Evolutionary conservation across 2,113 vertebrate species (phyloP), one percentile per base, ranked within the genome.

Genomic region (Malurus melanocephalus): DNA sequence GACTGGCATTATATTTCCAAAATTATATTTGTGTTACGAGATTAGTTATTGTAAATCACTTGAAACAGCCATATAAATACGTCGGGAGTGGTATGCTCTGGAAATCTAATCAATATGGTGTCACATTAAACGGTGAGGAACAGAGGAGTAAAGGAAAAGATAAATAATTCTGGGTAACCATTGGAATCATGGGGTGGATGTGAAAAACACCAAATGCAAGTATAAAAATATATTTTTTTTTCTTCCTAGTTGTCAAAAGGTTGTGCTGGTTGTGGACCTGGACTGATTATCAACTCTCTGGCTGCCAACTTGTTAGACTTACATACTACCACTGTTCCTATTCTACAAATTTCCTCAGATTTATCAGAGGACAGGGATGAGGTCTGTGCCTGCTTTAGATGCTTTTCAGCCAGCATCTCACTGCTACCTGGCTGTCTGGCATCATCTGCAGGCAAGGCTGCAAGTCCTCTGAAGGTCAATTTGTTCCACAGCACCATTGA

Each of bases 41-140:
- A 64, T 93, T 81, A 90, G 68, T 77, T 90, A 76, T 11, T 73
- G 48, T 92, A 95, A 93, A 94, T 94, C 51, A 92, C 75, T 90
- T 69, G 75, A 89, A 95, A 74, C 33, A 82, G 16, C 42, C 71
- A 61, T 68, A 92, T 91, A 92, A 95, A 94, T 82, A 95, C 21
- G 17, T 73, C 57, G 69, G 38, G 59, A 68, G 20, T 28, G 32
- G 18, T 87, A 28, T 72, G 35, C 21, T 85, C 56, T 85, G 85
- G 80, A 94, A 74, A 91, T 30, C 15, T 84, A 83, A 96, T 93
- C 81, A 16, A 93, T 75, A 92, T 10, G 6, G 48, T 90, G 52
- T 57, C 55, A 85, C 81, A 77, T 95, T 65, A 93, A 88, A 83
- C 55, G 42, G 72, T 67, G 81, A 89, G 65, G 75, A 93, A 89